phyloP scores from a whole-genome alignment of 2,888 invertebrate species.

The Xestia xanthographa region DNA sequence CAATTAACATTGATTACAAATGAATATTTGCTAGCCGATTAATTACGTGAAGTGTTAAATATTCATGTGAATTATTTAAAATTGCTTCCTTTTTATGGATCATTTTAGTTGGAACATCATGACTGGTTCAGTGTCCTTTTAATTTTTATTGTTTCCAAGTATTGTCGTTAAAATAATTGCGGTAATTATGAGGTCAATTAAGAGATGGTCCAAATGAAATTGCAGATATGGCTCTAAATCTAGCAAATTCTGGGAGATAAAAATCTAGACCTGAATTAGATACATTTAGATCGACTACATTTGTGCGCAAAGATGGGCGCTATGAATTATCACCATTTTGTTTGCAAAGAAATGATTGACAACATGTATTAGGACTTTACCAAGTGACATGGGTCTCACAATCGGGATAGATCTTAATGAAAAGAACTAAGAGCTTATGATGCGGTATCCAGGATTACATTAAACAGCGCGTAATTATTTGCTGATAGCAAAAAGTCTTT shows the following conservation, averaged over 20 bases:
- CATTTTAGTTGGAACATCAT: not conserved
- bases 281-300: not conserved
- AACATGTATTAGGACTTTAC: not conserved
- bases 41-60: slow-evolving; percentile 12
- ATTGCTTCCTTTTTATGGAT: not conserved
- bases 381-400: not conserved
- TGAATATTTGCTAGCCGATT: slow-evolving; percentile 1
- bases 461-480: not conserved
- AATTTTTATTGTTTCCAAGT: not conserved
- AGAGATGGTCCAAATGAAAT: not conserved
- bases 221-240: slow-evolving; percentile 8
- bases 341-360: not conserved
- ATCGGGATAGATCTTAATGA: not conserved
- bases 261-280: not conserved
- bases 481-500: not conserved
- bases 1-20: not conserved
- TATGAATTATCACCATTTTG: not conserved
- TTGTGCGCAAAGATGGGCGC: not conserved
- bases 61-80: slow-evolving; percentile 11
- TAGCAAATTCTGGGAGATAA: not conserved
- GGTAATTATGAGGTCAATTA: not conserved
- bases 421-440: not conserved
- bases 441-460: not conserved
- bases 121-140: not conserved
- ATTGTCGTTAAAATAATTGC: not conserved